A percentile compares a stretch with the other conserved stretches of the same genome.
These are phyloP conservation scores for Rhea americana DNA, from an alignment of 2,113 vertebrate genomes.

Conservation along the genomic window DNA sequence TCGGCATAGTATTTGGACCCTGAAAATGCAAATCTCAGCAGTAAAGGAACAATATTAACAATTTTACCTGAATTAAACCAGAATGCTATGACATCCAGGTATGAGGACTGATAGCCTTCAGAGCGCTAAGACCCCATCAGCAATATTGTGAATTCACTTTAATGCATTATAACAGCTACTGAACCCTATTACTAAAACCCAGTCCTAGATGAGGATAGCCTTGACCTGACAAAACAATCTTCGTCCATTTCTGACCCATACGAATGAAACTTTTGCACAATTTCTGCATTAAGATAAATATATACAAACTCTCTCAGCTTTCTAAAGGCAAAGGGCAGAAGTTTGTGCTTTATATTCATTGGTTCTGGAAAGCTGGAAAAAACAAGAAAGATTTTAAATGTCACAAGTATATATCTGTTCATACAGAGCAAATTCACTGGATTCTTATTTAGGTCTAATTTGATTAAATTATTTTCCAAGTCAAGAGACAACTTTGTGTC, in stretches of 20 bases:
- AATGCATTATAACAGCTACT: not conserved
- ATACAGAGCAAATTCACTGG: not conserved
- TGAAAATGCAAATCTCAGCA: not conserved
- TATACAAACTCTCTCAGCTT: not conserved
- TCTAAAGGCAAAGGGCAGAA: conserved; percentile 41
- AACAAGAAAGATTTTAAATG: not conserved
- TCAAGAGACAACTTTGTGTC: not conserved
- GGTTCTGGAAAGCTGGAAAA: not conserved
- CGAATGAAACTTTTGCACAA: conserved; percentile 21
- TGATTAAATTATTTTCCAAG: not conserved
- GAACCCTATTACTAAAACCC: not conserved
- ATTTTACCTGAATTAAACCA: not conserved
- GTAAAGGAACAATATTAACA: not conserved
- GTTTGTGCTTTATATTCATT: conserved; percentile 31
- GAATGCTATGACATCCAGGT: not conserved
- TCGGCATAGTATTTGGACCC: not conserved
- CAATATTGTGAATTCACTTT: not conserved
- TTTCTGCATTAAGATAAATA: conserved; percentile 19
- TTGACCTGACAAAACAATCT: conserved; percentile 2
- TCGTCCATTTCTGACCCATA: not conserved
- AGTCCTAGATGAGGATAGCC: not conserved
- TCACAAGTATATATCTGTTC: not conserved
- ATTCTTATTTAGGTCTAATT: not conserved
- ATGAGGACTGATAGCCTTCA: not conserved
- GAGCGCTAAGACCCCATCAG: not conserved